phyloP scores from a whole-genome alignment of 2,113 vertebrate genomes.

The Sakesphorus luctuosus region DNA sequence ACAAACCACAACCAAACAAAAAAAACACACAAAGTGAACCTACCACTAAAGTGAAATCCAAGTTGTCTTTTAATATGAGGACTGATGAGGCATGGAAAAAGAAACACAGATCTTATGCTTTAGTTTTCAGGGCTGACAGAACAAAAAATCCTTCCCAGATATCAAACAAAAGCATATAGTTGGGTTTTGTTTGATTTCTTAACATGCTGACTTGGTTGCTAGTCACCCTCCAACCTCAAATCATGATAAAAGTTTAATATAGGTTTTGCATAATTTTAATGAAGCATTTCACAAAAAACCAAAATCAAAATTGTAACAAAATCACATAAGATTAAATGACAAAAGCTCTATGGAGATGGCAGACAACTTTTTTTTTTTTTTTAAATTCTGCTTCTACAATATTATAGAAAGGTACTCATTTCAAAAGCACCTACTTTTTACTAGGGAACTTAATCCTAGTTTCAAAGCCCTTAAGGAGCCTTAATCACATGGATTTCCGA shows the following conservation, averaged over 20 bases:
- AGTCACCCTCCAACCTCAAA: neutral
- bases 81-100: neutral
- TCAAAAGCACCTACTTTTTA: neutral
- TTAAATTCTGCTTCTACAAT: neutral
- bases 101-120: neutral
- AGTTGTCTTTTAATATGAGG: neutral
- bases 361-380: neutral
- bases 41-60: neutral
- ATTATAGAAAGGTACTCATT: neutral
- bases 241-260: neutral
- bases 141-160: neutral
- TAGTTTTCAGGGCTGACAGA: neutral
- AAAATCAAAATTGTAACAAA: neutral
- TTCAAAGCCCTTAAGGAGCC: neutral
- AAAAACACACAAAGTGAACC: neutral
- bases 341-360: neutral
- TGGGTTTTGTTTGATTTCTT: neutral
- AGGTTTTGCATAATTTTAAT: neutral
- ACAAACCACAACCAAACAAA: no score
- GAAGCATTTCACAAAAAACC: neutral
- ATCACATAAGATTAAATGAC: neutral
- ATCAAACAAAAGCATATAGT: neutral
- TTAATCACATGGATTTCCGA: conserved; percentile 11
- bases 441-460: neutral
- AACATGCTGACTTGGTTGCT: neutral